Conservation (phyloP, 2,113 vertebrate genomes). For the Notiomystis cincta region DNA sequence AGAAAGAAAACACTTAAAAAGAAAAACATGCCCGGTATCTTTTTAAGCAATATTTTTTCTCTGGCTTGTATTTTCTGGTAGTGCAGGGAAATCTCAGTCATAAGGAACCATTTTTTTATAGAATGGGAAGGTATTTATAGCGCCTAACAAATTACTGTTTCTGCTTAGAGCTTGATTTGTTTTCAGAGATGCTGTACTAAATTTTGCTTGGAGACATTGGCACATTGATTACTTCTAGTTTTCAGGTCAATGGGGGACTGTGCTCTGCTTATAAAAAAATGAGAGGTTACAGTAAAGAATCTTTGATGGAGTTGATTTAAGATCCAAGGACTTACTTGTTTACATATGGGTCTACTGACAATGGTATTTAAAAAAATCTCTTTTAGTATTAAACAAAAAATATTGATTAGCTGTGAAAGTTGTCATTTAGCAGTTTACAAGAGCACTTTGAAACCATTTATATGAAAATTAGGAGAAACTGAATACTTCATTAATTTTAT, state of each 20-base stretch:
- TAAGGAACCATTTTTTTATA: conserved; percentile 5
- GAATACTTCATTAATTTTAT: conserved; percentile 33
- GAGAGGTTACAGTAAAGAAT: conserved; percentile 46
- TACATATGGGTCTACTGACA: not conserved
- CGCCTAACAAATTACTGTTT: conserved; percentile 12
- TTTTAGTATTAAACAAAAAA: conserved; percentile 50
- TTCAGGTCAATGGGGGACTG: conserved; percentile 16
- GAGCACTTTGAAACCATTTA: conserved; percentile 65
- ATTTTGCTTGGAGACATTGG: conserved; percentile 38
- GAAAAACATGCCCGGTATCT: not conserved
- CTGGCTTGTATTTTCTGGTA: not conserved
- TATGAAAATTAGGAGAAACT: conserved; percentile 36
- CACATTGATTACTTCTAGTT: conserved; percentile 47
- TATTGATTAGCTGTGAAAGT: conserved; percentile 64
- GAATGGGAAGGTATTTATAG: conserved; percentile 6
- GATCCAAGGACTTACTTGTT: conserved; percentile 7
- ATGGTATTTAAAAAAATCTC: conserved; percentile 24
- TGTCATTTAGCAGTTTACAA: conserved; percentile 63
- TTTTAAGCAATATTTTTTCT: not conserved
- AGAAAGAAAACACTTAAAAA: not conserved
- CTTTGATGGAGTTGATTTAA: conserved; percentile 42
- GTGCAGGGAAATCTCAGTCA: not conserved
- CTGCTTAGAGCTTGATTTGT: conserved; percentile 42
- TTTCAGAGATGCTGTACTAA: conserved; percentile 26
- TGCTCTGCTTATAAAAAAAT: conserved; percentile 40